Percentiles rank a stretch among this genome's conserved stretches.
phyloP scores from a whole-genome alignment of 2,113 vertebrate species.

The Myrmecophaga tridactyla region DNA sequence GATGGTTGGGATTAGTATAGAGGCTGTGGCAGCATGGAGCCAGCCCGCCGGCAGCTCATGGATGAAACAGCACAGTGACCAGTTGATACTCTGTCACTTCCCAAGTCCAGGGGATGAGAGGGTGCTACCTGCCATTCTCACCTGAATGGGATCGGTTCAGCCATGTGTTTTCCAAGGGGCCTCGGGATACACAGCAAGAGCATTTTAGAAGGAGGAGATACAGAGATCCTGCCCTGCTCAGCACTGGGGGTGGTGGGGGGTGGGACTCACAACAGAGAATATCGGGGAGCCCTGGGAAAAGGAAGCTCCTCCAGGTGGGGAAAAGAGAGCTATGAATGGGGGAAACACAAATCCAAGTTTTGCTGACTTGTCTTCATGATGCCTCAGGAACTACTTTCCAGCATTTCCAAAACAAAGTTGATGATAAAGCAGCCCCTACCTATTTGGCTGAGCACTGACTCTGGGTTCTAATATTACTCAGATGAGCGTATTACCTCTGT shows the following conservation, averaged over 20 bases:
- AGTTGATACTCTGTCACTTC: background rate
- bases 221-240: background rate
- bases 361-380: background rate
- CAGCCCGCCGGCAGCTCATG: too few species aligned
- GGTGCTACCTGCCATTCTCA: background rate
- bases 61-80: background rate
- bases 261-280: background rate
- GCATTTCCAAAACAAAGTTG: background rate
- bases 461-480: too few species aligned
- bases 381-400: background rate
- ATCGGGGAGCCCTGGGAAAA: background rate
- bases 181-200: background rate
- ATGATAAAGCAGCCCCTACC: background rate
- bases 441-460: background rate
- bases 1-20: rapidly evolving
- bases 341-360: background rate
- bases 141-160: background rate
- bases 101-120: background rate
- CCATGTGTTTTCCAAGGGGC: background rate
- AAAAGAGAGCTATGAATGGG: background rate
- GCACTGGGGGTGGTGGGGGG: background rate
- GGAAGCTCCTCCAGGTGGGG: rapidly evolving
- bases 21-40: rapidly evolving
- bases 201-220: background rate
- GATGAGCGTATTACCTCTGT: rapidly evolving